These are phyloP conservation scores for Muraenolepis orangiensis DNA, from an alignment of 2,797 vertebrate species.

Conservation along the genomic window DNA sequence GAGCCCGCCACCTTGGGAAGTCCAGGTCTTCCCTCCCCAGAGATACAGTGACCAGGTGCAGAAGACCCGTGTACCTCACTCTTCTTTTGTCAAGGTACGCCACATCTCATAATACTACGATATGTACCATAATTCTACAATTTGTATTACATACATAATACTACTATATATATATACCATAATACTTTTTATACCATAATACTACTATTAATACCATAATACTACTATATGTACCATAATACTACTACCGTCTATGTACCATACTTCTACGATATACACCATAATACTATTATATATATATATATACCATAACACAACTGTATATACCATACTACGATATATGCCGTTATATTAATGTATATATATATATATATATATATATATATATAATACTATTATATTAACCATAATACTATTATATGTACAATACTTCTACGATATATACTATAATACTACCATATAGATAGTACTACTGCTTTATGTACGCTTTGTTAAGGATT, in stretches of 20 bases:
- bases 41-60: slow-evolving; percentile 68
- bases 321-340: not conserved
- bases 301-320: no score
- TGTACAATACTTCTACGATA: not conserved
- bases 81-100: slow-evolving; percentile 77
- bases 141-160: no score
- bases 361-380: not conserved
- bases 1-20: slow-evolving; percentile 76
- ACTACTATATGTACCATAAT: no score
- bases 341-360: no score
- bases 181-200: no score
- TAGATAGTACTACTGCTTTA: not conserved
- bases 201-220: no score
- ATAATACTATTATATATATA: not conserved
- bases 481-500: no score
- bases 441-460: not conserved
- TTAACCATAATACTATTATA: no score
- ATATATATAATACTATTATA: no score
- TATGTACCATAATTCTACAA: not conserved
- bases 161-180: no score
- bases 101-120: not conserved
- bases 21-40: slow-evolving; percentile 64
- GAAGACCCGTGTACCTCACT: slow-evolving; percentile 74
- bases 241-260: no score
- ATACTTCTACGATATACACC: not conserved